These are phyloP conservation scores for Acronicta alni DNA, from an alignment of 2,888 invertebrate species.

Conservation along the genomic window DNA sequence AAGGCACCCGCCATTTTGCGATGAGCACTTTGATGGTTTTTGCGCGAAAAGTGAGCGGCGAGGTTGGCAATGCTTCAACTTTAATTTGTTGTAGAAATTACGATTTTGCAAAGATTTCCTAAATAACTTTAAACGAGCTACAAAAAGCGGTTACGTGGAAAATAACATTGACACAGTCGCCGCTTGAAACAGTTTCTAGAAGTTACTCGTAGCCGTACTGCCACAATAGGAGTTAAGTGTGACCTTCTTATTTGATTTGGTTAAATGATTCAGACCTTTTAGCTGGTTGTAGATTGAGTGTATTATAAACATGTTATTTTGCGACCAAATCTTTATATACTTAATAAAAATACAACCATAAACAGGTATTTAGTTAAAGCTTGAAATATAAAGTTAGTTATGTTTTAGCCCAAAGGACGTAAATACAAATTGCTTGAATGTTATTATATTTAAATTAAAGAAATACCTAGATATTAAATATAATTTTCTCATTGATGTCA, in stretches of 20 bases:
- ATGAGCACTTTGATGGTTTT: constrained; percentile 78
- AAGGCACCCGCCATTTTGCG: constrained; percentile 82
- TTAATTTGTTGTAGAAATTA: constrained; percentile 62
- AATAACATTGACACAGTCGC: constrained; percentile 38
- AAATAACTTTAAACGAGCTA: constrained; percentile 56
- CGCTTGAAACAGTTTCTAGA: constrained; percentile 30
- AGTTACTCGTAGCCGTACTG: constrained; percentile 11
- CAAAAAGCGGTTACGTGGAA: constrained; percentile 60
- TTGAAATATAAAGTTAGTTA: too few relatives aligned
- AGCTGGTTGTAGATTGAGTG: constrained; percentile 4
- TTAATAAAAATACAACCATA: too few relatives aligned
- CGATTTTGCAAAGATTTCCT: constrained; percentile 61
- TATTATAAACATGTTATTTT: neutral
- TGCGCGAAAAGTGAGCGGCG: constrained; percentile 78
- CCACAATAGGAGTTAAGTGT: constrained; percentile 38
- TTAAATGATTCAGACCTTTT: constrained; percentile 25
- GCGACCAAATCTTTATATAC: neutral
- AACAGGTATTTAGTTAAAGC: too few relatives aligned
- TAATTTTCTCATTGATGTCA: too few relatives aligned
- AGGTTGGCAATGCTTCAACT: constrained; percentile 64
- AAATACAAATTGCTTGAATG: too few relatives aligned
- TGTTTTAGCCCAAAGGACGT: too few relatives aligned
- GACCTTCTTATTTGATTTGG: constrained; percentile 39
- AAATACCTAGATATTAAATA: too few relatives aligned
- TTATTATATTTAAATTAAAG: too few relatives aligned